phyloP scores from a whole-genome alignment of 2,888 invertebrate species.

The Linhomoeus sp. region DNA sequence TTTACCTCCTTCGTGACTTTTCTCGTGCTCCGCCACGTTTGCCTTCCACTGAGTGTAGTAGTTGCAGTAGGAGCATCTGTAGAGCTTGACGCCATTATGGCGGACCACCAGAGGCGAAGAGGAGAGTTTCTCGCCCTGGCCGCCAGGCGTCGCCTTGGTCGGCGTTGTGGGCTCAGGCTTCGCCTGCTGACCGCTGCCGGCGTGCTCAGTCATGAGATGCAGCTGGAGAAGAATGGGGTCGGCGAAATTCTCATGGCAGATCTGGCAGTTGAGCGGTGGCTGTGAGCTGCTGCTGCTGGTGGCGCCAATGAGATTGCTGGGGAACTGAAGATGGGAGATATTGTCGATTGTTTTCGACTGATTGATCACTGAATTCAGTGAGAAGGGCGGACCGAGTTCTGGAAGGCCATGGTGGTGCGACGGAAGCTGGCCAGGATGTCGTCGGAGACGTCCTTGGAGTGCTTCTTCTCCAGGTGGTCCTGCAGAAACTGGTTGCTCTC shows the following conservation, averaged over 20 bases:
- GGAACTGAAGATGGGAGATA: no score
- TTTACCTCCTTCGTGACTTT: conserved; percentile 44
- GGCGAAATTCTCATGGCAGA: conserved; percentile 30
- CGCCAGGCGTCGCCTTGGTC: no score
- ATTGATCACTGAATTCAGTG: neutral
- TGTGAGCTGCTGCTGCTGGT: neutral
- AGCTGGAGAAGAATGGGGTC: conserved; percentile 31
- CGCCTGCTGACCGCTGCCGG: neutral
- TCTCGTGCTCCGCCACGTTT: conserved; percentile 73
- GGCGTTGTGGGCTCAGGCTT: no score
- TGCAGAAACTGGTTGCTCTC: conserved; percentile 67
- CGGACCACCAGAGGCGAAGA: no score
- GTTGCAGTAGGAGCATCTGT: conserved; percentile 70
- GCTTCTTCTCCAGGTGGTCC: conserved; percentile 60
- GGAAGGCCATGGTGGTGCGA: neutral
- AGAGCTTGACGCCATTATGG: conserved; percentile 41
- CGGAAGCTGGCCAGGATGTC: conserved; percentile 42
- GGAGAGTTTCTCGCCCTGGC: no score
- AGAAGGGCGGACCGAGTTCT: neutral
- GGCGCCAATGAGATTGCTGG: no score
- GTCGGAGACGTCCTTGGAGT: conserved; percentile 47
- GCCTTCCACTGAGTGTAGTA: conserved; percentile 72
- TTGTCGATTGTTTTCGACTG: neutral
- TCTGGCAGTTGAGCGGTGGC: conserved; percentile 20
- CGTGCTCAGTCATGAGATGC: conserved; percentile 33